Percentiles rank a stretch among this genome's conserved stretches.
Evolutionary conservation across 2,113 vertebrate species (phyloP).

Genomic region (Mesoclemmys tuberculata): DNA sequence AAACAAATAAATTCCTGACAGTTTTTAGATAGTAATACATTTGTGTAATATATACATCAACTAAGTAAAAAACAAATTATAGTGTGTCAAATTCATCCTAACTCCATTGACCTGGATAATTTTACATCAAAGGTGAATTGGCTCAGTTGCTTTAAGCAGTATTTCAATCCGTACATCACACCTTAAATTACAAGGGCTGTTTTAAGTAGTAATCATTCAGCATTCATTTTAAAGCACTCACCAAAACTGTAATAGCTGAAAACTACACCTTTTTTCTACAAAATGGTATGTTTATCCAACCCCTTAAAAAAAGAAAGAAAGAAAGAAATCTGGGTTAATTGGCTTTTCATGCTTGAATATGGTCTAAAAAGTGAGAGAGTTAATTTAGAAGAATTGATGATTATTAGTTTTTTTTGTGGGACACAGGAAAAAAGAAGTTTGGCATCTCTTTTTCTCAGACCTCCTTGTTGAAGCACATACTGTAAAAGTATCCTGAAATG

Average conservation of each 20-base stretch:
- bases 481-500: constrained; percentile 56
- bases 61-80: not conserved
- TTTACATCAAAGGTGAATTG: not conserved
- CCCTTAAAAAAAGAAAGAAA: not conserved
- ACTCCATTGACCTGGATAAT: not conserved
- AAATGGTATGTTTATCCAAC: not conserved
- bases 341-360: not conserved
- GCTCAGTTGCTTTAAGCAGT: not conserved
- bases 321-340: not conserved
- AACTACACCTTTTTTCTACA: not conserved
- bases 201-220: not conserved
- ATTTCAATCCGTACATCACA: not conserved
- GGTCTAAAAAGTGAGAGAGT: not conserved
- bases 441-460: constrained; percentile 29
- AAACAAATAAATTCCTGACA: not conserved
- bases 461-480: constrained; percentile 25
- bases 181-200: not conserved
- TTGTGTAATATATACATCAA: not conserved
- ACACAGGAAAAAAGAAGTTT: not conserved
- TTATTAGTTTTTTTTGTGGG: not conserved
- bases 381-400: not conserved
- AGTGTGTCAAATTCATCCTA: not conserved
- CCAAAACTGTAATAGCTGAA: not conserved
- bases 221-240: not conserved
- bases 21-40: not conserved